Conservation (phyloP, 1,140 invertebrate species). For the Megalopta genalis region DNA sequence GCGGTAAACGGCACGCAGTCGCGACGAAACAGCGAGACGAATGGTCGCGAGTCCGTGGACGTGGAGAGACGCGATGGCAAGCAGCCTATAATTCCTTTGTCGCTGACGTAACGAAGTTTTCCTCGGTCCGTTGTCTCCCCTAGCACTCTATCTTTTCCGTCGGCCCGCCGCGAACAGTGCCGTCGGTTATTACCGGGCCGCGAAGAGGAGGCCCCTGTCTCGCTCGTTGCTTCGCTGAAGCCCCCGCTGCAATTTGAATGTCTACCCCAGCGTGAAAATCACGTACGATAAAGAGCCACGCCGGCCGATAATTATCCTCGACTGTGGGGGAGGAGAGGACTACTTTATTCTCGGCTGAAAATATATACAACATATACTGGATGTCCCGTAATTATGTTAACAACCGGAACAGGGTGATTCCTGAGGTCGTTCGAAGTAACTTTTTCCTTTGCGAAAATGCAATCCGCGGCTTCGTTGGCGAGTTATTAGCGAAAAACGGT, state of each 20-base stretch:
- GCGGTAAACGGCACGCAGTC: no score
- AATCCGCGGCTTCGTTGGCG: no score
- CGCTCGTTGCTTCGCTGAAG: conserved; percentile 36
- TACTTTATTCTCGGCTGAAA: conserved; percentile 9
- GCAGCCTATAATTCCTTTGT: conserved; percentile 37
- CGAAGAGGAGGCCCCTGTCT: conserved; percentile 13
- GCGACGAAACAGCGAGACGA: neutral
- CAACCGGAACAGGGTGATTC: no score
- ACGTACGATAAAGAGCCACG: conserved; percentile 38
- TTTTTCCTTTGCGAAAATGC: no score
- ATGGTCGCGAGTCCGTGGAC: neutral
- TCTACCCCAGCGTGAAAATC: conserved; percentile 47
- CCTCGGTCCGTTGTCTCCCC: conserved; percentile 35
- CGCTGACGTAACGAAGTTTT: conserved; percentile 38
- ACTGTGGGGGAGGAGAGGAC: neutral
- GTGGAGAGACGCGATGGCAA: neutral
- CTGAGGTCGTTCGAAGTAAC: no score
- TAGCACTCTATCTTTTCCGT: neutral
- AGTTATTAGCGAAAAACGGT: no score
- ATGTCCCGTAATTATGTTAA: no score
- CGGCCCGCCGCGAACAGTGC: no score
- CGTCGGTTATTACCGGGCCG: conserved; percentile 16
- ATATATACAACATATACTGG: no score
- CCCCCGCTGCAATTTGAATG: conserved; percentile 45
- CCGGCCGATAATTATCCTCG: conserved; percentile 28